Evolutionary conservation across 2,113 vertebrate genomes (phyloP), one percentile per base, ranked within the genome.

Genomic region (Catharus minimus): DNA sequence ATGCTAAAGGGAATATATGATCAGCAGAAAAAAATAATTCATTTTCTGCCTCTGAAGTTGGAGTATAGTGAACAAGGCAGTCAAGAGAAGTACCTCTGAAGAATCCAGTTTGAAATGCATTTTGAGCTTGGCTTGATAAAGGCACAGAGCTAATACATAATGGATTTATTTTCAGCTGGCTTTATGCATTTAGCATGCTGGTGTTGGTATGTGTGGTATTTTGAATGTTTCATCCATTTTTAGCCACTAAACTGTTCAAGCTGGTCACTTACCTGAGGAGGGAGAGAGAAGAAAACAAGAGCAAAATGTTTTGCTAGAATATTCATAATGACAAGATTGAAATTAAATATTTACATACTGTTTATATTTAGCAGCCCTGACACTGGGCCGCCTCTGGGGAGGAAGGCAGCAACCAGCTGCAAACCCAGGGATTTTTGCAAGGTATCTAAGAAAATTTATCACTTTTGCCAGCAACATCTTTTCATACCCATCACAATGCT

Each of bases 301-400:
- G 92, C 90, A 96, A 96, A 96, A 88, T 94, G 95, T 94, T 95
- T 90, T 67, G 26, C 82, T 96, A 88, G 95, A 96, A 96, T 96
- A 96, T 96, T 96, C 66, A 95, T 96, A 84, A 75, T 78, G 73
- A 88, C 85, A 90, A 92, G 90, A 94, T 67, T 91, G 89, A 82
- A 91, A 93, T 91, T 77, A 93, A 96, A 85, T 92, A 94, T 96
- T 96, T 95, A 95, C 57, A 53, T 73, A 89, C 71, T 89, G 60
- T 74, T 58, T 80, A 72, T 88, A 91, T 90, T 89, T 76, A 92
- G 71, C 53, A 58, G 28, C 50, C 85, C 72, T 96, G 92, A 95
- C 79, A 94, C 10, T 89, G 77, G 62, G 47, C 57, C 74, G 52
- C 68, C 58, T 78, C 87, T 91, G 46, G 64, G 80, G 74, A 91